Percentiles rank a stretch among this genome's conserved stretches.
These are phyloP conservation scores for Cichlasoma orientale DNA, from an alignment of 2,797 vertebrate species.

Conservation along the genomic window DNA sequence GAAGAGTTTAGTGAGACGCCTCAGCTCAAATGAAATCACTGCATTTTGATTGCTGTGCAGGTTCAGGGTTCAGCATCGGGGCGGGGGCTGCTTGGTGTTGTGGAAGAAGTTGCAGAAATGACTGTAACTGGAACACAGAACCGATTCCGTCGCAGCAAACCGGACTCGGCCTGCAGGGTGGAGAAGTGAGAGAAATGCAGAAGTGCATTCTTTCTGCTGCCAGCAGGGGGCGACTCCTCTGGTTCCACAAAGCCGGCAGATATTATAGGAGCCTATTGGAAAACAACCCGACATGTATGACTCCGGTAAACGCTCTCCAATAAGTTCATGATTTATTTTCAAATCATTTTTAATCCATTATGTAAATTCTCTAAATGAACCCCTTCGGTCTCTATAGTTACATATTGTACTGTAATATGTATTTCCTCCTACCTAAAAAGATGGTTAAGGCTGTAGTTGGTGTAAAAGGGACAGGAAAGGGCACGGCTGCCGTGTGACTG, in stretches of 20 bases:
- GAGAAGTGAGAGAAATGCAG: not conserved
- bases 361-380: not conserved
- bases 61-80: not conserved
- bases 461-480: not conserved
- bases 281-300: rapidly evolving
- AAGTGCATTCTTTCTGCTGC: not conserved
- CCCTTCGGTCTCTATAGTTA: no score
- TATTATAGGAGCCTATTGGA: not conserved
- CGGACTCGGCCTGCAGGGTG: no score
- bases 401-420: no score
- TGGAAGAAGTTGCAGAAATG: not conserved
- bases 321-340: not conserved
- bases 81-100: not conserved
- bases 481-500: not conserved
- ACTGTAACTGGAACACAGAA: not conserved
- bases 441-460: not conserved
- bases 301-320: rapidly evolving
- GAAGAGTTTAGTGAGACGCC: constrained; percentile 44
- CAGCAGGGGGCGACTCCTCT: not conserved
- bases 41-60: not conserved
- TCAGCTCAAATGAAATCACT: constrained; percentile 6
- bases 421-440: no score
- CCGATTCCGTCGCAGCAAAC: not conserved
- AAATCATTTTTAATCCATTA: not conserved
- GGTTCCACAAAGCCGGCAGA: rapidly evolving